Percentiles rank a stretch among this genome's conserved stretches.
Conservation (phyloP, 2,888 invertebrate species). For the Smittia aterrima region DNA sequence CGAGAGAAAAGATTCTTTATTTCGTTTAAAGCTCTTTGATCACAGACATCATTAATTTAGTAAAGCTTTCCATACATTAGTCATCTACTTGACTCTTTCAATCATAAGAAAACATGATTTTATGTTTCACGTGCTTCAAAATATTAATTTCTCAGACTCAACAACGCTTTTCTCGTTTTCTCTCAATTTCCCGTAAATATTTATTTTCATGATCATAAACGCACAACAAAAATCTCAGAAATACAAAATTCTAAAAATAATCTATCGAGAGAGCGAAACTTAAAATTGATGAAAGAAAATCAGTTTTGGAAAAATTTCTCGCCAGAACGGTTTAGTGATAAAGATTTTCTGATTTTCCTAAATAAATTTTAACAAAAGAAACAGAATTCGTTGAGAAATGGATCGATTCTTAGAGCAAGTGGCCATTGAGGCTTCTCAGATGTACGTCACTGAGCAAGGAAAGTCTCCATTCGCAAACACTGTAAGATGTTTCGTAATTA, state of each 20-base stretch:
- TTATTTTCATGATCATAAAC: slow-evolving; percentile 27
- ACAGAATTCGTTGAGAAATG: neutral
- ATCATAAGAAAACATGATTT: too few species aligned
- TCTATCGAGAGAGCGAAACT: neutral
- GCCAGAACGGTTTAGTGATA: neutral
- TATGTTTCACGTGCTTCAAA: too few species aligned
- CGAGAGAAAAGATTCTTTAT: neutral
- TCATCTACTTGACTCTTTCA: too few species aligned
- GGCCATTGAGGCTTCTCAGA: slow-evolving; percentile 82
- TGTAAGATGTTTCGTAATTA: slow-evolving; percentile 58
- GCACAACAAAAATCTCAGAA: neutral
- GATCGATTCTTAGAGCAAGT: slow-evolving; percentile 74
- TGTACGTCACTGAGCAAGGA: slow-evolving; percentile 78
- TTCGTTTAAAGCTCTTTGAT: too few species aligned
- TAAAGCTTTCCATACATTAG: too few species aligned
- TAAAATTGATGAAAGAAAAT: neutral
- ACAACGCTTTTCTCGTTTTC: too few species aligned
- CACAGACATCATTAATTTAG: too few species aligned
- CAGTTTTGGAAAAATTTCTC: slow-evolving; percentile 36
- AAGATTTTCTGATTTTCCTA: neutral
- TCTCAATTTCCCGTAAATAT: too few species aligned
- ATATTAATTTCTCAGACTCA: too few species aligned
- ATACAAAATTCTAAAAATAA: slow-evolving; percentile 37
- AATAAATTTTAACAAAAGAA: neutral
- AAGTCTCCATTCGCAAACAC: slow-evolving; percentile 80